phyloP scores from a whole-genome alignment of 2,797 vertebrate genomes.

The Lophotriccus pileatus region DNA sequence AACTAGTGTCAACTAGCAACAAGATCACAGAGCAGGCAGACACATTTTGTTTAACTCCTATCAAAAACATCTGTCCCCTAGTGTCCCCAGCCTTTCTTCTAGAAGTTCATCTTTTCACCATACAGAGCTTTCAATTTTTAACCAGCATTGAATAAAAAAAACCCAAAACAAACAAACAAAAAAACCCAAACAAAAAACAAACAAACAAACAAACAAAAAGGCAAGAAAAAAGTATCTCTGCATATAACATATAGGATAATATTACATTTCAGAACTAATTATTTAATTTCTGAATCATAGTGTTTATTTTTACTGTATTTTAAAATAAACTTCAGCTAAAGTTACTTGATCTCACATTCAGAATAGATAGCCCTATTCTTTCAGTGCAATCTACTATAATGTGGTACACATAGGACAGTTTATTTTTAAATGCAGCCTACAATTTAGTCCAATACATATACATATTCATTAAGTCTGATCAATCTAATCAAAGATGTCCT shows the following conservation, averaged over 20 bases:
- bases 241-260: not conserved
- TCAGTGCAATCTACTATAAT: not conserved
- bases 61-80: not conserved
- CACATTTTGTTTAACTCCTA: not conserved
- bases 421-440: constrained; percentile 64
- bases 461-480: constrained; percentile 73
- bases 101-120: not conserved
- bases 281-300: not conserved
- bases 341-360: not conserved
- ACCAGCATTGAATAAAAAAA: not conserved
- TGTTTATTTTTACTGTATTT: not conserved
- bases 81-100: not conserved
- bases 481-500: constrained; percentile 73
- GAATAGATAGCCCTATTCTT: not conserved
- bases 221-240: accelerated
- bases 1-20: not conserved
- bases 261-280: not conserved
- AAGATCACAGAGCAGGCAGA: not conserved
- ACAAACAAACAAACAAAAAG: too few relatives aligned
- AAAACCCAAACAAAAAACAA: too few relatives aligned
- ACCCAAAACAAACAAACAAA: too few relatives aligned
- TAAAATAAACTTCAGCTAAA: not conserved
- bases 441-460: constrained; percentile 67
- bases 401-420: constrained; percentile 30
- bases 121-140: not conserved